Evolutionary conservation across 1,140 invertebrate genomes (phyloP), one percentile per base, ranked within the genome.

Genomic region (Hypsibius dujardini): DNA sequence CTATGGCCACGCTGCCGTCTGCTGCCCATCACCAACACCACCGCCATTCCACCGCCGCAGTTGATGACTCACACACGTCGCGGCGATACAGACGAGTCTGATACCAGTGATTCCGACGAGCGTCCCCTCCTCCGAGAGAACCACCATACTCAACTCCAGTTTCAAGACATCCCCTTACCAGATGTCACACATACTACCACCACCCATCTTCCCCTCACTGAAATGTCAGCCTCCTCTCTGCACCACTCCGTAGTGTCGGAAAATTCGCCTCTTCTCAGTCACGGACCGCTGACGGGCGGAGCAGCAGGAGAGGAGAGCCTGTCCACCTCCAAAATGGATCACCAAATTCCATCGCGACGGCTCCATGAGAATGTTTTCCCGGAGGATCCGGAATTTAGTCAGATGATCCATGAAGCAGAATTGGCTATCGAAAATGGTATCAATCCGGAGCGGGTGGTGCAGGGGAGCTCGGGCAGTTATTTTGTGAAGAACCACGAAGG

Each of bases 401-500:
- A 94, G 75, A 80, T 93, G 75, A 86, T 98, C 40, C 87, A 87
- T 80, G 88, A 94, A 79, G 88, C 92, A 3, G 94, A 98, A 80
- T 82, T 85, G 73, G 94, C 95, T 46, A 97, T 98, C 77, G 92
- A 96, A 77, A 87, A 88, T 83, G 90, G 90, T 70, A 88, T 96
- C 62, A 87, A 87, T 80, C 95, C 95, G 0, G 90, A 97, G 81
- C 85, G 95, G 77, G 98, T 99, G 81, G 95, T 90, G 77, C 83
- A 85, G 81, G 95, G 95, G 42, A 98, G 94, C 46, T 97, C 93
- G 82, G 95, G 95, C 28, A 97, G 93, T 77, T 98, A 99, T 80
- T 99, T 98, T 84, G 94, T 97, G 70, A 97, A 95, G 84, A 92
- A 96, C 83, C 82, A 83, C 69, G 83, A 86, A 75, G 85, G 84